Evolutionary conservation across 2,888 invertebrate genomes (phyloP), one percentile per base, ranked within the genome.

Genomic region (Meteorus colon): DNA sequence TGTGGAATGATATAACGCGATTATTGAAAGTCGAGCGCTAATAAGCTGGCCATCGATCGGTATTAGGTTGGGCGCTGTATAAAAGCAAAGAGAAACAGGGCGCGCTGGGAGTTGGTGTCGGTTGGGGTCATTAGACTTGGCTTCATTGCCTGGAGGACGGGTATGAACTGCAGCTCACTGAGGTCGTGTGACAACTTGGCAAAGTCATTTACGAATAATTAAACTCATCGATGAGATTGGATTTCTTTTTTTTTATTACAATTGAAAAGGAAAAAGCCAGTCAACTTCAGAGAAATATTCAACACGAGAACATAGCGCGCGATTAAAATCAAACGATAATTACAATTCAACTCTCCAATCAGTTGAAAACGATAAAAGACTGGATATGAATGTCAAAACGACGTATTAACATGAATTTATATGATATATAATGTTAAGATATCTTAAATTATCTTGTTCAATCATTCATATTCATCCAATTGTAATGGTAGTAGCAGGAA

Each of bases 11-110:
- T 55, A 81, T 85, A 86, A 86, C 79, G 81, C 82, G 84, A 85
- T 86, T 86, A 86, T 82, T 79, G 80, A 83, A 85, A 86, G 84
- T 85, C 84, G 77, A 79, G 80, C 81, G 81, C 81, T 85, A 86
- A 85, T 86, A 84, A 86, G 84, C 82, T 78, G 80, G 80, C 79
- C 81, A 82, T 79, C 83, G 84, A 85, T 86, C 83, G 82, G 81
- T 81, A 80, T 83, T 82, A 81, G 80, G 55, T 65, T 65, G 67
- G 74, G 74, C 65, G 67, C 66, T 63, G 51, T 31, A 73, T 63
- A 73, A 76, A 51, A 63, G 41, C 41, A 27, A 29, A 73, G 66
- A 59, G 66, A 19, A 10, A 24, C 37, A 67, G 48, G 68, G n/a
- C 24, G 59, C 19, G 67, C 19, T 34, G 63, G 70, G 65, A 55